Evolutionary conservation across 2,797 vertebrate genomes (phyloP), one percentile per base, ranked within the genome.

Genomic region (Rhinatrema bivittatum): DNA sequence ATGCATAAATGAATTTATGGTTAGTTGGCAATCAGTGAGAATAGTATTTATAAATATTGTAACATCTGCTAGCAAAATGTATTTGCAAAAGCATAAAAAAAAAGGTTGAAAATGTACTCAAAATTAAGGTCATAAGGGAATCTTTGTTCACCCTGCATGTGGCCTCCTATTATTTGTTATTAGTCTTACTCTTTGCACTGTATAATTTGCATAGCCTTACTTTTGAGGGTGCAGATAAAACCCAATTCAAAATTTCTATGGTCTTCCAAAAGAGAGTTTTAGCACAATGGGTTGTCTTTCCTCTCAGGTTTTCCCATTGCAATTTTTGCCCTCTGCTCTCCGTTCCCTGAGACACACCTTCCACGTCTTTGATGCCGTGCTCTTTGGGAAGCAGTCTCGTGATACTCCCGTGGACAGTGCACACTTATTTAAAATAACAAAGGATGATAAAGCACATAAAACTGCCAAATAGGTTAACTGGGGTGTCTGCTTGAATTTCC

Each of bases 41-140:
- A 79, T 58, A 52, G 27, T 63, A 55, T 79, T 81, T 76, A 71
- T 74, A 74, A 76, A 76, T 70, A 66, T 65, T 68, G 63, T 68
- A 80, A 70, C 62, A 72, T 68, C 71, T 79, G 63, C 56, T 76
- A 53, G 65, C 42, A 73, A n/a, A 78, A 74, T 62, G 24, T 50
- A 68, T 66, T 60, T 65, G 53, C 48, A 60, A 68, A 70, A 71
- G 62, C 53, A 57, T 62, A 34, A 68, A 72, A 79, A 72, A 60
- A 7, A 59, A 59, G 51, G 70, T 70, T 67, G 65, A 54, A 39
- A 37, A 65, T 69, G 33, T 38, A 48, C 21, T 7, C 25, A 4
- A 1, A 7, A 33, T 35, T 28, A 24, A 39, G 39, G 28, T 16
- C 10, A 26, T 53, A 43, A 60, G 65, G 32, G 41, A 63, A 61